Base-by-base conservation (phyloP, 1,140 invertebrate genomes). In the Drosophila novamexicana region DNA sequence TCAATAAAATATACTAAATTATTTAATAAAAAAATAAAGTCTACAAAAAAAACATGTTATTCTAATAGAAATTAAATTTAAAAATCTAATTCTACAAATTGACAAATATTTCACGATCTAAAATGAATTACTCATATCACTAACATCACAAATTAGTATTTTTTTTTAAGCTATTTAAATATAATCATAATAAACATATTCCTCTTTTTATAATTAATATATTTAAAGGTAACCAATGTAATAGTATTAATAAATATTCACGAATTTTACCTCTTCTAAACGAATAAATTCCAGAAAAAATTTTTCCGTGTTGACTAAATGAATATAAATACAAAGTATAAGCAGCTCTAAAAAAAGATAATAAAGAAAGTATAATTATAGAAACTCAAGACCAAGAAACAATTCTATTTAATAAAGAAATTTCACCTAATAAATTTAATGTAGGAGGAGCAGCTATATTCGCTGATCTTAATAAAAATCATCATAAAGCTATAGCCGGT, bases 151-250 rank as follows among this genome's bases (percentile, higher is more conserved):
- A 94, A 94, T 94, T 92, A 94, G 93, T 89, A 93, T 94, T 94
- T 94, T 18, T n/a, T 93, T 62, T 91, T 94, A 94, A 94, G 94
- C 93, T 93, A 94, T 93, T 93, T 94, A 94, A 94, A 93, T 93
- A 93, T 92, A 93, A 91, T 91, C 91, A 93, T 90, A 93, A 91
- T 77, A 92, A 86, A 90, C 93, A 92, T 90, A 89, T 92, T 80
- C 93, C 93, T 83, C 92, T 81, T 85, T 93, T 93, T 91, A 94
- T 88, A 94, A 94, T 83, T 76, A 95, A 85, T 72, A 94, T 79
- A 94, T 94, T 94, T 93, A 95, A 93, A 82, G 94, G 93, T 73
- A 94, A 84, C 93, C 91, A 94, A 94, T 95, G 94, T 88, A 94
- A 92, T 75, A 94, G 71, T 92, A 94, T 93, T 86, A 94, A 90